Evolutionary conservation across 2,888 invertebrate genomes (phyloP), one percentile per base, ranked within the genome.

Genomic region (Drosophila neutralis): DNA sequence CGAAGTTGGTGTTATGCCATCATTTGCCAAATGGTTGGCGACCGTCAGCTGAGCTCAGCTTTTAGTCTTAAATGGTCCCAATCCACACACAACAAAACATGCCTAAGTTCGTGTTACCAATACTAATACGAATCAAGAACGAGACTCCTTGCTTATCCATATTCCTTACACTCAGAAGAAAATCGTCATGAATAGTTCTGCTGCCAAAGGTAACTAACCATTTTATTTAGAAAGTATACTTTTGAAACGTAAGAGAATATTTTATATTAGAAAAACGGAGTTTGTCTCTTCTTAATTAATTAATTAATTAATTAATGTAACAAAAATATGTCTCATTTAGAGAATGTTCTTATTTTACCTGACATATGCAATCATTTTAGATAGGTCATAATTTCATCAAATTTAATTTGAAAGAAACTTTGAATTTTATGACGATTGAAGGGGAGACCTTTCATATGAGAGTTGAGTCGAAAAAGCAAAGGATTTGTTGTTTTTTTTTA

Each of bases 41-140:
- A 73, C 65, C 59, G 66, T 69, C 82, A 78, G 80, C 80, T 80
- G 82, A 78, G 82, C 82, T 81, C 78, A 78, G 82, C 80, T 80
- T 81, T 77, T 81, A 71, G 80, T 66, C 42, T 61, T 51, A 64
- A 75, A 78, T 75, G 79, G 57, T 66, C 59, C 53, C 69, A 66
- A 69, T 61, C 62, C 63, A 63, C 59, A 76, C 60, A 40, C 57
- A 56, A 33, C 60, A 63, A 69, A 58, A 58, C 59, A 76, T 64
- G 38, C 61, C 24, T 15, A 31, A 60, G 57, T 70, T 77, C 52
- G 40, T 57, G 31, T 64, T 35, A 18, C 38, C 52, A 45, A 57
- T 56, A 29, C 15, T 42, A 65, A 62, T 71, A 45, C 42, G 48
- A 38, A 21, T 31, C 29, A 33, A 40, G 40, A 13, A 7, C 4